Percentiles rank a stretch among this genome's conserved stretches.
These are phyloP conservation scores for Drosophila kohkoa DNA, from an alignment of 1,140 invertebrate species.

Conservation along the genomic window DNA sequence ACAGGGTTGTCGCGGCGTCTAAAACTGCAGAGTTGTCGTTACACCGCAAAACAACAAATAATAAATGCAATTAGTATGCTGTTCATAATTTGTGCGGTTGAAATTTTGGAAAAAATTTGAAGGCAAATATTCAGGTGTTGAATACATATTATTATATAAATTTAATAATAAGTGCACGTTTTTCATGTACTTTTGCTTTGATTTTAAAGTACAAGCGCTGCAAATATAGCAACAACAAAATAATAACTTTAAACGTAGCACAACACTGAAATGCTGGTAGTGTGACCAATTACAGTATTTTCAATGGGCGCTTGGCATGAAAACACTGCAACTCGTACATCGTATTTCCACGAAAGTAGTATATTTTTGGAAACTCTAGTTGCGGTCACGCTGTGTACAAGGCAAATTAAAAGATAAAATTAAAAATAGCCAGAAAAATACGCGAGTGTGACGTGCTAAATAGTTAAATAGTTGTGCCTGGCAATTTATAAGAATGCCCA, in stretches of 20 bases:
- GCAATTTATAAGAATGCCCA: constrained; percentile 41
- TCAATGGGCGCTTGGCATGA: too few species aligned
- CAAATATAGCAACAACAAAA: background rate
- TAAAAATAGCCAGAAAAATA: constrained; percentile 50
- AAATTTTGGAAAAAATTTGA: too few species aligned
- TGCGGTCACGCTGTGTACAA: constrained; percentile 17
- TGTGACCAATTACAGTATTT: background rate
- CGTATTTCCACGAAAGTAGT: background rate
- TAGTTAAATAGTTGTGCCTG: constrained; percentile 49
- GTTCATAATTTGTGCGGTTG: background rate
- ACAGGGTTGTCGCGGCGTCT: constrained; percentile 44
- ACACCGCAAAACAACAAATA: background rate
- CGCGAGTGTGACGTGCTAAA: constrained; percentile 53
- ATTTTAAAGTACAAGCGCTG: background rate
- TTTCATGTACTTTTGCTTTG: background rate
- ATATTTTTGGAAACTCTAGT: background rate
- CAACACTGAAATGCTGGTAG: constrained; percentile 28
- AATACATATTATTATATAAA: background rate
- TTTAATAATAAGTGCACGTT: background rate
- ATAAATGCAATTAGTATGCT: background rate
- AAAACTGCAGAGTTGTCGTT: constrained; percentile 22
- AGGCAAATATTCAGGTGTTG: background rate
- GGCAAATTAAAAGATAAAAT: constrained; percentile 56
- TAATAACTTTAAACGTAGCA: constrained; percentile 2
- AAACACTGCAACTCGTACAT: too few species aligned